phyloP scores from a whole-genome alignment of 1,140 invertebrate species.

The Oreohelix idahoensis region DNA sequence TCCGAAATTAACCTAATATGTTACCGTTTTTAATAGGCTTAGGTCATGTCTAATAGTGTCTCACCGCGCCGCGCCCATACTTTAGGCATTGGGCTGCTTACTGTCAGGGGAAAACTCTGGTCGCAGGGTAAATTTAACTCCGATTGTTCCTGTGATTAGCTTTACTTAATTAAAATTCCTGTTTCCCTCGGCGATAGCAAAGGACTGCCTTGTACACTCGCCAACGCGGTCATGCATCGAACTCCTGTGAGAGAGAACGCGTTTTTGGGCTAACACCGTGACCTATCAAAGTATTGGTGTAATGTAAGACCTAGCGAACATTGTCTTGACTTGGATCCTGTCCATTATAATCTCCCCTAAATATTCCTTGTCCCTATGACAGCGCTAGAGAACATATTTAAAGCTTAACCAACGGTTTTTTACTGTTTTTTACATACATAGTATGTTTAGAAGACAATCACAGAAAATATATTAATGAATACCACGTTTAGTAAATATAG shows the following conservation, averaged over 20 bases:
- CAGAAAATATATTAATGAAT: not conserved
- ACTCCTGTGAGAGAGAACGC: not conserved
- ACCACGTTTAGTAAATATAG: not conserved
- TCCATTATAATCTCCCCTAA: not conserved
- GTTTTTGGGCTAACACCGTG: not conserved
- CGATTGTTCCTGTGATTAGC: conserved; percentile 14
- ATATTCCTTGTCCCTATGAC: not conserved
- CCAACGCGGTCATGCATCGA: not conserved
- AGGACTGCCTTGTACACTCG: conserved; percentile 4
- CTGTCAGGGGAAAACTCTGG: not conserved
- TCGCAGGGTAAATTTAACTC: not conserved
- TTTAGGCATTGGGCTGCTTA: conserved; percentile 3
- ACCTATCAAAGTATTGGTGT: not conserved
- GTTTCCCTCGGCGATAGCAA: conserved; percentile 3
- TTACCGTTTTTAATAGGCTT: conserved; percentile 4
- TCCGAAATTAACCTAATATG: conserved; percentile 15
- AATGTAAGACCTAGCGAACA: not conserved
- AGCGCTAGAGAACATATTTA: not conserved
- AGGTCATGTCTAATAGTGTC: conserved; percentile 5
- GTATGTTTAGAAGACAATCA: not conserved
- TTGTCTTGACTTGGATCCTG: not conserved
- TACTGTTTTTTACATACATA: not conserved
- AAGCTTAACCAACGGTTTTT: not conserved
- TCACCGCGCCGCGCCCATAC: conserved; percentile 18
- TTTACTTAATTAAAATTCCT: not conserved